A percentile compares a stretch with the other conserved stretches of the same genome.
These are phyloP conservation scores for Danionella cerebrum DNA, from an alignment of 2,113 vertebrate species.

Conservation along the genomic window DNA sequence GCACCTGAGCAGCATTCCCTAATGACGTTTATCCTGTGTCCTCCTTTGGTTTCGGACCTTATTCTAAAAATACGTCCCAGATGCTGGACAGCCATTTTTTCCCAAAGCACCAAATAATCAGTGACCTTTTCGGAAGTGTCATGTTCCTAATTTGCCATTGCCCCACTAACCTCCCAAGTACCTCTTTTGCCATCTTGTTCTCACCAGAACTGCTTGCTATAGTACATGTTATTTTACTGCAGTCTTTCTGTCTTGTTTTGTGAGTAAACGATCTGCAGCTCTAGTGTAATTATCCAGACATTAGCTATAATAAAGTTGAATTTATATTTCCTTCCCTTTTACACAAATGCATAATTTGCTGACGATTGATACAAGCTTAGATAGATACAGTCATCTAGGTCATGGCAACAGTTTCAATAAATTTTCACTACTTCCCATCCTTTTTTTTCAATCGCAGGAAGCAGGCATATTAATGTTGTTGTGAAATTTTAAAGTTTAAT, in stretches of 20 bases:
- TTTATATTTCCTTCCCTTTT: too few species aligned
- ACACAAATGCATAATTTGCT: neutral
- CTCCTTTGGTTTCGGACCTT: conserved; percentile 20
- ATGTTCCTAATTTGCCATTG: conserved; percentile 28
- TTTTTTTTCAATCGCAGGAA: too few species aligned
- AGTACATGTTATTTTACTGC: neutral
- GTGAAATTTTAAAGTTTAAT: too few species aligned
- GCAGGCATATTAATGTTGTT: too few species aligned
- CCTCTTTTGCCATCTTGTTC: conserved; percentile 9
- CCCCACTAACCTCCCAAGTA: conserved; percentile 23
- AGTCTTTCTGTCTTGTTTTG: neutral
- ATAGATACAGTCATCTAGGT: too few species aligned
- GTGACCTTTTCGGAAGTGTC: conserved; percentile 29
- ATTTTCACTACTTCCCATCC: too few species aligned
- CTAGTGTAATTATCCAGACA: neutral
- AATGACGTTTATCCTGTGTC: conserved; percentile 13
- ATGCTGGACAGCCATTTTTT: conserved; percentile 31
- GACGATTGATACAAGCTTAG: too few species aligned
- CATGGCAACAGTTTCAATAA: too few species aligned
- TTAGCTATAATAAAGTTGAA: neutral
- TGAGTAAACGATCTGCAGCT: neutral
- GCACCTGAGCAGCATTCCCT: conserved; percentile 14
- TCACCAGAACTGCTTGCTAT: too few species aligned
- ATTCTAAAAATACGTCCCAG: conserved; percentile 39
- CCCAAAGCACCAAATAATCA: conserved; percentile 6